Evolutionary conservation across 2,797 vertebrate species (phyloP).

Genomic region (Aphelocoma californica): DNA sequence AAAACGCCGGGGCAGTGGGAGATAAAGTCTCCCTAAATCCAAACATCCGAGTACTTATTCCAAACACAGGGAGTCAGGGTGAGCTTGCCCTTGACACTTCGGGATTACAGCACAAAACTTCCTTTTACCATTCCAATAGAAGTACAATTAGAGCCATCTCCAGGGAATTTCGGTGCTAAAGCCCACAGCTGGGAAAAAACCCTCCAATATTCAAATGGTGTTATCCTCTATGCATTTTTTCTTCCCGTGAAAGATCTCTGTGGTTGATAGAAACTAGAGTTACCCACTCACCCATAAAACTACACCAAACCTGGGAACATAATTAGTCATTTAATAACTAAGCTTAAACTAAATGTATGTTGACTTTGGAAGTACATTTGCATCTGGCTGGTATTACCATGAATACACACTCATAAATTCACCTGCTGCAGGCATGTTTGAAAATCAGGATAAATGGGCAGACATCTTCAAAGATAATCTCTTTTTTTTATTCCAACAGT

Average conservation of each 20-base stretch:
- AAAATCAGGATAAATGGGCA: not conserved
- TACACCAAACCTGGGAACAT: not conserved
- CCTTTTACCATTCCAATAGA: not conserved
- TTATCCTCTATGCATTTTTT: not conserved
- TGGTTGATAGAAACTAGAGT: not conserved
- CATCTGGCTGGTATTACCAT: not conserved
- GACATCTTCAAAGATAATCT: not conserved
- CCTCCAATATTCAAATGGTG: not conserved
- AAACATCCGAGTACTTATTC: not conserved
- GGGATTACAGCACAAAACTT: not conserved
- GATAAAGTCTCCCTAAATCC: not conserved
- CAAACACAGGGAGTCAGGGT: not conserved
- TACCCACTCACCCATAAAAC: conserved; percentile 5
- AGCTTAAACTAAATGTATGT: not conserved
- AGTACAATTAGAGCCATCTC: not conserved
- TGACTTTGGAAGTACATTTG: conserved; percentile 47
- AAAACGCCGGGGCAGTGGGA: not conserved
- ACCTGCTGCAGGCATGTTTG: not conserved
- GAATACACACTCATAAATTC: not conserved
- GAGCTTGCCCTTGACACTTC: not conserved
- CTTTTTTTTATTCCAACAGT: not conserved
- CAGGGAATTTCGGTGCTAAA: not conserved
- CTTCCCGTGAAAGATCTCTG: not conserved
- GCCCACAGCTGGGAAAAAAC: fast-evolving
- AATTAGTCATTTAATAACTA: conserved; percentile 45